A percentile compares a stretch with the other conserved stretches of the same genome.
phyloP scores from a whole-genome alignment of 2,113 vertebrate species.

The Stictonetta naevosa region DNA sequence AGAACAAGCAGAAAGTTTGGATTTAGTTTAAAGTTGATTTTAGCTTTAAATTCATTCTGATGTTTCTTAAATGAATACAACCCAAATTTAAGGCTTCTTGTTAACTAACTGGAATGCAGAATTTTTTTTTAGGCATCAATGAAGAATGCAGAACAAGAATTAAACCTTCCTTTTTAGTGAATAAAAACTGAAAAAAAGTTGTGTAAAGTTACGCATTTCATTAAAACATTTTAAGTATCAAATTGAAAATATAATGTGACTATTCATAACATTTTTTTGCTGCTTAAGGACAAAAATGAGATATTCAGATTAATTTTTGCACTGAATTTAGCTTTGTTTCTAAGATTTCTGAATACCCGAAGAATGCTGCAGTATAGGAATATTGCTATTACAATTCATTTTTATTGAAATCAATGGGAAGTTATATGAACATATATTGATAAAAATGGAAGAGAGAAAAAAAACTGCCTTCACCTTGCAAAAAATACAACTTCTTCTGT shows the following conservation, averaged over 20 bases:
- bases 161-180: background rate
- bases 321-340: background rate
- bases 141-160: background rate
- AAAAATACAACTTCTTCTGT: background rate
- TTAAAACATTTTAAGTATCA: background rate
- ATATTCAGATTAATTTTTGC: background rate
- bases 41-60: background rate
- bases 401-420: background rate
- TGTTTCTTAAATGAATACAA: background rate
- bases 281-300: background rate
- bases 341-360: background rate
- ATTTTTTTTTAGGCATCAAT: background rate
- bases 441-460: background rate
- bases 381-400: background rate
- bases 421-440: background rate
- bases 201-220: background rate
- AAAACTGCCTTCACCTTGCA: background rate
- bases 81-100: slow-evolving; percentile 14
- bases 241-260: background rate
- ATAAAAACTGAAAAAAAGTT: background rate
- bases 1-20: background rate
- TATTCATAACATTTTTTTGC: background rate
- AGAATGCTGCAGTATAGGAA: background rate
- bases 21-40: background rate
- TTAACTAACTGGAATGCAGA: slow-evolving; percentile 26